Conservation (phyloP, 2,888 invertebrate genomes). For the Acronicta alni region DNA sequence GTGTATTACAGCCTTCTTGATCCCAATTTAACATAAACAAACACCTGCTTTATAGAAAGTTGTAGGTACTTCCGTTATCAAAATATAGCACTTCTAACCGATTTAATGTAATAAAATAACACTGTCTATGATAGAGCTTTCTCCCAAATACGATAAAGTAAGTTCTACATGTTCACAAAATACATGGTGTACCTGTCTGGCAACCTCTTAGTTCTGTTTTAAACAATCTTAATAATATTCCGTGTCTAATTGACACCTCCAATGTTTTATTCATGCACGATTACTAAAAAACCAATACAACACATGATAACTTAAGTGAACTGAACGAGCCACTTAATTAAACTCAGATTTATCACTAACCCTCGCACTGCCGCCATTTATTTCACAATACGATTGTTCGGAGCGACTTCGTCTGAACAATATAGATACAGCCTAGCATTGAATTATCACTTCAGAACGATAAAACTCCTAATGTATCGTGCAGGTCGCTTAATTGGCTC, state of each 20-base stretch:
- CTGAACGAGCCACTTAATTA: constrained; percentile 31
- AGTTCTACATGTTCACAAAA: too few relatives aligned
- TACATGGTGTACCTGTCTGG: too few relatives aligned
- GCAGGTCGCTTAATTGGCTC: constrained; percentile 50
- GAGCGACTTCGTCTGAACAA: constrained; percentile 23
- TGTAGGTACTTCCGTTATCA: too few relatives aligned
- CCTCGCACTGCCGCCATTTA: constrained; percentile 28
- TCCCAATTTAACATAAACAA: too few relatives aligned
- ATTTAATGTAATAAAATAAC: too few relatives aligned
- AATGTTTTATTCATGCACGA: constrained; percentile 34
- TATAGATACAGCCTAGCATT: constrained; percentile 37
- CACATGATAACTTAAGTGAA: constrained; percentile 35
- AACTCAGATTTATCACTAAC: constrained; percentile 30
- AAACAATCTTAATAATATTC: constrained; percentile 2
- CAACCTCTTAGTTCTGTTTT: background rate
- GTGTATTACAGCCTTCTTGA: too few relatives aligned
- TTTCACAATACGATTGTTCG: constrained; percentile 19
- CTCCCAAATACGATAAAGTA: too few relatives aligned
- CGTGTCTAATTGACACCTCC: constrained; percentile 20
- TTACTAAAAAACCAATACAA: constrained; percentile 18
- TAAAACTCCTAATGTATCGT: constrained; percentile 52
- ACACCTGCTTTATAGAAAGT: too few relatives aligned
- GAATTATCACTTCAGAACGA: constrained; percentile 40
- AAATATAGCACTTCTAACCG: too few relatives aligned
- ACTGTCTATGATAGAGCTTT: background rate